Evolutionary conservation across 2,888 invertebrate genomes (phyloP).

Genomic region (Odontomyia ornata): DNA sequence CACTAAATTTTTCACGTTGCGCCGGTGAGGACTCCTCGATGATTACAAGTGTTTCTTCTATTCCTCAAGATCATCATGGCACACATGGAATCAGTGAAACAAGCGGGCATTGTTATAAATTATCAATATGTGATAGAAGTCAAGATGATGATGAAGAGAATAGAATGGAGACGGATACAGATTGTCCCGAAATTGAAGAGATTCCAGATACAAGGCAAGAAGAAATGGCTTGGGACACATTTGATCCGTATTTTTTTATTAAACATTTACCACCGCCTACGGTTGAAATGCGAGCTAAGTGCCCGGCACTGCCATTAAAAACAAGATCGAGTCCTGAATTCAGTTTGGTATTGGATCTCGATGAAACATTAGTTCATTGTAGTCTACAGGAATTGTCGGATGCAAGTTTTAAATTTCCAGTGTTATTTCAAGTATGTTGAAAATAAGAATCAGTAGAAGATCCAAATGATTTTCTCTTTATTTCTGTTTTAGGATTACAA

Average conservation of each 20-base stretch:
- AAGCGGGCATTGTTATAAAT: constrained; percentile 19
- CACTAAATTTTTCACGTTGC: constrained; percentile 60
- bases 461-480: neutral
- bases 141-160: constrained; percentile 46
- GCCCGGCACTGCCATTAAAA: constrained; percentile 82
- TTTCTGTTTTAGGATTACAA: constrained; percentile 77
- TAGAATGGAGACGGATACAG: constrained; percentile 51
- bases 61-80: constrained; percentile 9
- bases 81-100: neutral
- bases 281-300: constrained; percentile 75
- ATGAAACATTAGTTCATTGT: constrained; percentile 96
- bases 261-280: constrained; percentile 87
- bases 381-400: constrained; percentile 90
- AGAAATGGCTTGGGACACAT: constrained; percentile 74
- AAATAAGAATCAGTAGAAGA: neutral
- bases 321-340: constrained; percentile 93
- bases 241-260: constrained; percentile 91
- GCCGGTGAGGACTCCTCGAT: constrained; percentile 47
- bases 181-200: constrained; percentile 55
- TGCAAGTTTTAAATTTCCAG: constrained; percentile 93
- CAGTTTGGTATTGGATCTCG: constrained; percentile 79
- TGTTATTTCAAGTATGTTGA: constrained; percentile 75
- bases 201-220: constrained; percentile 53
- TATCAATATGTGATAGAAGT: neutral
- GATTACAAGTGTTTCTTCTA: constrained; percentile 52